Evolutionary conservation across 1,140 invertebrate genomes (phyloP).

Genomic region (Eumaeus atala): DNA sequence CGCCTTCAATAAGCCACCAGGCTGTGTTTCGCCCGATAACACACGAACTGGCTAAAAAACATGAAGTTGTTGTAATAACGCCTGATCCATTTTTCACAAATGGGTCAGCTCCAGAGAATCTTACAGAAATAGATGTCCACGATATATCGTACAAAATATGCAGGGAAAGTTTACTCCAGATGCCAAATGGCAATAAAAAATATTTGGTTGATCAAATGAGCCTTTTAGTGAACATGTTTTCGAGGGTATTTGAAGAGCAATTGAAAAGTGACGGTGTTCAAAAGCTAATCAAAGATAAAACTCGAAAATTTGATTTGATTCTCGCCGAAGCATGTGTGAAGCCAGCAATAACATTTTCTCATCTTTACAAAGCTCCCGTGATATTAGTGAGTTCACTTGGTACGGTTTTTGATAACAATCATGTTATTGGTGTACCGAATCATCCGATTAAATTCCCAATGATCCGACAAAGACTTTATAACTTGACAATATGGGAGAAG

Average conservation of each 20-base stretch:
- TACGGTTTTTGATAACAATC: constrained; percentile 17
- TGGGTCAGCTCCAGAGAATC: not conserved
- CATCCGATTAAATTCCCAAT: constrained; percentile 33
- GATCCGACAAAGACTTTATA: constrained; percentile 26
- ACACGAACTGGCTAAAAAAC: not conserved
- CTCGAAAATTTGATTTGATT: constrained; percentile 32
- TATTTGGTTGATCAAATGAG: constrained; percentile 6
- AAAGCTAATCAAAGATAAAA: constrained; percentile 26
- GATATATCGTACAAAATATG: constrained; percentile 2
- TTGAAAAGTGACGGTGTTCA: constrained; percentile 23
- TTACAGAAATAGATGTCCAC: constrained; percentile 8
- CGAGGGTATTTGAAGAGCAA: constrained; percentile 22
- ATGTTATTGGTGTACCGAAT: constrained; percentile 18
- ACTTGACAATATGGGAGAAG: constrained; percentile 26
- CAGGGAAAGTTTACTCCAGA: not conserved
- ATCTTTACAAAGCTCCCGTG: constrained; percentile 31
- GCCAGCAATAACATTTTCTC: constrained; percentile 20
- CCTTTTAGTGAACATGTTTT: not conserved
- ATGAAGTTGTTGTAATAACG: constrained; percentile 9
- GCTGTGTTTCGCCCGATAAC: constrained; percentile 5
- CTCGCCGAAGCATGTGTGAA: constrained; percentile 28
- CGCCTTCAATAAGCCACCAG: constrained; percentile 13
- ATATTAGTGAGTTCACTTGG: constrained; percentile 36
- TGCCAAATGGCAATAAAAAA: not conserved
- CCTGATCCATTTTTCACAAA: constrained; percentile 7